Conservation (phyloP, 2,113 vertebrate species). For the Cinclus mexicanus region DNA sequence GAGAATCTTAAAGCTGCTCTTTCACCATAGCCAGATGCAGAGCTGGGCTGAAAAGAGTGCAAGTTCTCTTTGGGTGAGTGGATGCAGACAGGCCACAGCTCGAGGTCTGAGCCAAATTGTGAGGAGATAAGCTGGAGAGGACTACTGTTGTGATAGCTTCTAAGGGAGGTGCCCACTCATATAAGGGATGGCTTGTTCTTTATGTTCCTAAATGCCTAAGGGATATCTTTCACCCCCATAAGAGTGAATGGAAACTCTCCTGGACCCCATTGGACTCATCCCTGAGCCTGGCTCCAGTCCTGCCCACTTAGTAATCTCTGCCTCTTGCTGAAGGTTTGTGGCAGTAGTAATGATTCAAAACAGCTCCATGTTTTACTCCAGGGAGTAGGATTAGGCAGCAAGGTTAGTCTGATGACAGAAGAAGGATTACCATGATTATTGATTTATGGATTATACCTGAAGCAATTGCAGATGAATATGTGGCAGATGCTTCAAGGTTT, state of each 20-base stretch:
- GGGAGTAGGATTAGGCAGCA: not conserved
- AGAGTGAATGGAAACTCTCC: not conserved
- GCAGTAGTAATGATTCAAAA: not conserved
- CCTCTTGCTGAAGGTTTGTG: not conserved
- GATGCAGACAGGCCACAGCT: not conserved
- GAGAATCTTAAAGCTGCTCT: not conserved
- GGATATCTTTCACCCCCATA: not conserved
- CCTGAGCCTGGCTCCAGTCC: not conserved
- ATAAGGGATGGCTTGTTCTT: not conserved
- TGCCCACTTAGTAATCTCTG: not conserved
- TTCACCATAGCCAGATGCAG: not conserved
- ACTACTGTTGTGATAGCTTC: not conserved
- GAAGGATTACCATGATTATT: not conserved
- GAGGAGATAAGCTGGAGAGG: not conserved
- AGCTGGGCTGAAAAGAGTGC: not conserved
- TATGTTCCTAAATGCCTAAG: not conserved
- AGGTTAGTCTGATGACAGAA: not conserved
- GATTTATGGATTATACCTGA: not conserved
- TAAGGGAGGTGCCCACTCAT: not conserved
- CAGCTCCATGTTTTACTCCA: not conserved
- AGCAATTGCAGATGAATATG: not conserved
- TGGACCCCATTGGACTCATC: not conserved
- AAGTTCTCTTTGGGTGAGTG: not conserved
- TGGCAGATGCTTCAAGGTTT: not conserved
- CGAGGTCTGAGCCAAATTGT: not conserved